phyloP scores from a whole-genome alignment of 1,140 invertebrate species.

The Formica exsecta region DNA sequence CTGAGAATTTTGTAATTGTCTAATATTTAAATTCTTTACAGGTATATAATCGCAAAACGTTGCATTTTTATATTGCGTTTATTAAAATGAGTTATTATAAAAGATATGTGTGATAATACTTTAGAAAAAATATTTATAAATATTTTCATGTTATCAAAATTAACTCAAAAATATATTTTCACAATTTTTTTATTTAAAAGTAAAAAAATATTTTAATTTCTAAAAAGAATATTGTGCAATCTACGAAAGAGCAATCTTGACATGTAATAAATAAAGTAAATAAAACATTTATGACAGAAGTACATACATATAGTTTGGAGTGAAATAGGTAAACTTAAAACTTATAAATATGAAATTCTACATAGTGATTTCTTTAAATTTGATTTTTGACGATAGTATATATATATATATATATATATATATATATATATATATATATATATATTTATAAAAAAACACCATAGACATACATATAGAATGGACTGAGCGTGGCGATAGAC shows the following conservation, averaged over 20 bases:
- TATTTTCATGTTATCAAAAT: not conserved
- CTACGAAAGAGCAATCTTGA: no score
- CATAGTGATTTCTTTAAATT: no score
- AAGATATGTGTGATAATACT: not conserved
- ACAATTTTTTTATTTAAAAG: not conserved
- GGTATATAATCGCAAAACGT: not conserved
- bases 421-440: not conserved
- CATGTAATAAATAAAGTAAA: no score
- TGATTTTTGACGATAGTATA: no score
- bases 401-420: not conserved
- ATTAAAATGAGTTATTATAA: constrained; percentile 6
- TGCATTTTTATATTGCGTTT: not conserved
- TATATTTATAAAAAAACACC: no score
- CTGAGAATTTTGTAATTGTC: constrained; percentile 8
- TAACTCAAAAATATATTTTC: not conserved
- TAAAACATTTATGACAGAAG: no score
- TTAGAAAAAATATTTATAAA: not conserved
- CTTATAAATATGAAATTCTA: no score
- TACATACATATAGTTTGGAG: no score
- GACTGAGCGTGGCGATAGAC: no score
- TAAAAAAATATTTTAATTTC: not conserved
- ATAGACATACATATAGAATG: no score
- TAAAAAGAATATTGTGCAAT: not conserved
- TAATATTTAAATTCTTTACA: constrained; percentile 20
- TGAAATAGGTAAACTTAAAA: no score